These are phyloP conservation scores for Pseudolaguvia tuberculata DNA, from an alignment of 2,113 vertebrate genomes.

Conservation along the genomic window DNA sequence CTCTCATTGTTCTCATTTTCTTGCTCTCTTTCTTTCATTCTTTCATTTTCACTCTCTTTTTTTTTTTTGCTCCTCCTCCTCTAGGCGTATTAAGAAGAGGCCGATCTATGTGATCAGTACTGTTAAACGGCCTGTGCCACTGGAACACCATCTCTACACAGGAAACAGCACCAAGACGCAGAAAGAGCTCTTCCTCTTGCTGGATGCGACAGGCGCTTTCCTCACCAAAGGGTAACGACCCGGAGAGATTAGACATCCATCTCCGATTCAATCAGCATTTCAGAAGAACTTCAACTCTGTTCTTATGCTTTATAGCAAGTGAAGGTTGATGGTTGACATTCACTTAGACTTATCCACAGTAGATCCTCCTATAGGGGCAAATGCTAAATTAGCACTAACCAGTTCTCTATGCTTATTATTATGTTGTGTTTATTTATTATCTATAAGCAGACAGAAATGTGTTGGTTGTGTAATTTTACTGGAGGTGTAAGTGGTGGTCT, in stretches of 20 bases:
- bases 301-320: too few relatives aligned
- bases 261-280: too few relatives aligned
- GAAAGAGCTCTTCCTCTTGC: conserved; percentile 81
- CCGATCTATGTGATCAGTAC: conserved; percentile 90
- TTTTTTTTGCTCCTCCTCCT: background rate
- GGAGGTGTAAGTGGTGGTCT: too few relatives aligned
- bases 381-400: too few relatives aligned
- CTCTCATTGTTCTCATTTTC: background rate
- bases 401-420: too few relatives aligned
- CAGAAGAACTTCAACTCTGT: too few relatives aligned
- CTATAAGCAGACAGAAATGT: too few relatives aligned
- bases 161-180: conserved; percentile 88
- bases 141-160: conserved; percentile 86
- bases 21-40: background rate
- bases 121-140: conserved; percentile 77
- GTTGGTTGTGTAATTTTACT: too few relatives aligned
- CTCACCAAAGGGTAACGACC: conserved; percentile 78
- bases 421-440: too few relatives aligned
- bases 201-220: conserved; percentile 77
- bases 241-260: background rate
- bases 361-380: too few relatives aligned
- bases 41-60: background rate
- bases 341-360: too few relatives aligned
- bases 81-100: conserved; percentile 81
- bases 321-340: too few relatives aligned